phyloP scores from a whole-genome alignment of 2,113 vertebrate species.

The Hyperoodon ampullatus region DNA sequence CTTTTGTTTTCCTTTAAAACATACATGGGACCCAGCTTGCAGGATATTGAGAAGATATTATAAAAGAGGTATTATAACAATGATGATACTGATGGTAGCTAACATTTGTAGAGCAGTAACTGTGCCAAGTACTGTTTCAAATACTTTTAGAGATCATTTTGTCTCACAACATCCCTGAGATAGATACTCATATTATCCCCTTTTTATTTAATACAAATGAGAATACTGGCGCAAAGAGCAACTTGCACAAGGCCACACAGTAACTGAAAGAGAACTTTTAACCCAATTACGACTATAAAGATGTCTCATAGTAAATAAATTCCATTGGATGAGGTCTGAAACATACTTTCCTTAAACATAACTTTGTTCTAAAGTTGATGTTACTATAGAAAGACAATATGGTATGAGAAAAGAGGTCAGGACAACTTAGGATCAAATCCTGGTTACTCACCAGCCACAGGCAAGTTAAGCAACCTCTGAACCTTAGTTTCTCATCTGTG shows the following conservation, averaged over 20 bases:
- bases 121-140: neutral
- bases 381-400: neutral
- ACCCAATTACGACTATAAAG: neutral
- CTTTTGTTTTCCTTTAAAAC: constrained; percentile 39
- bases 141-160: neutral
- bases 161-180: neutral
- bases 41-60: neutral
- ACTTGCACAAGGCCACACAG: neutral
- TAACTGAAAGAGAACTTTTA: neutral
- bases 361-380: neutral
- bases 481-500: neutral
- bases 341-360: neutral
- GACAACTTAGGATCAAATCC: neutral
- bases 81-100: neutral
- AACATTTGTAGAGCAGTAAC: neutral
- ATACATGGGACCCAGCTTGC: neutral
- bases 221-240: neutral
- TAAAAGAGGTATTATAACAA: neutral
- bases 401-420: neutral
- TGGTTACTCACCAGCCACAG: neutral
- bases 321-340: neutral
- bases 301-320: neutral
- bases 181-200: neutral
- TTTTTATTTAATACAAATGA: constrained; percentile 34
- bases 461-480: neutral